A percentile compares a stretch with the other conserved stretches of the same genome.
These are phyloP conservation scores for Sarcophaga bullata DNA, from an alignment of 1,140 invertebrate species.

Conservation along the genomic window DNA sequence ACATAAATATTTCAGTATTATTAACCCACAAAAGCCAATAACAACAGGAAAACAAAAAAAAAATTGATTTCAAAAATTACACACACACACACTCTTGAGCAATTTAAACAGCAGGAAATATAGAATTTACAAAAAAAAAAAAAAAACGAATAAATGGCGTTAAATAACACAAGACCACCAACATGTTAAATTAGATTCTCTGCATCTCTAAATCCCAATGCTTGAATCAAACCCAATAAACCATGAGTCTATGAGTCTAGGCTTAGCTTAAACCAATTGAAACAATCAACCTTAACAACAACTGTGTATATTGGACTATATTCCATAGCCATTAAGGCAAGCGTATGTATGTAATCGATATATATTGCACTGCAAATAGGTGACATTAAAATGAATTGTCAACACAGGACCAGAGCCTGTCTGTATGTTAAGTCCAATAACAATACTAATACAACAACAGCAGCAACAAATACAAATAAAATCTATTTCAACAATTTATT, in stretches of 20 bases:
- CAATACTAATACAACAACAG: neutral
- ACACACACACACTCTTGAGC: neutral
- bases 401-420: neutral
- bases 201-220: too few species aligned
- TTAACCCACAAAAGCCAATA: slow-evolving; percentile 4
- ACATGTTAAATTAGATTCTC: neutral
- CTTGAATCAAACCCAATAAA: too few species aligned
- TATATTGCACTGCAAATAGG: slow-evolving; percentile 9
- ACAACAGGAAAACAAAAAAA: neutral
- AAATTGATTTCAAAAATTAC: neutral
- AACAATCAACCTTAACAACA: too few species aligned
- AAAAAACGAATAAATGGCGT: neutral
- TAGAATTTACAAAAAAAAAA: neutral
- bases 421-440: neutral
- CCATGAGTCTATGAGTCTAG: too few species aligned
- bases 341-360: neutral
- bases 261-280: too few species aligned
- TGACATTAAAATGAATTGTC: slow-evolving; percentile 43
- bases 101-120: neutral
- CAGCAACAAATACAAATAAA: too few species aligned
- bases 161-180: slow-evolving; percentile 1
- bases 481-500: too few species aligned
- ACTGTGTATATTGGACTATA: too few species aligned
- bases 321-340: too few species aligned
- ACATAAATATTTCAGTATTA: slow-evolving; percentile 21